These are phyloP conservation scores for Onychomys arenicola DNA, from an alignment of 2,797 vertebrate genomes.

Conservation along the genomic window DNA sequence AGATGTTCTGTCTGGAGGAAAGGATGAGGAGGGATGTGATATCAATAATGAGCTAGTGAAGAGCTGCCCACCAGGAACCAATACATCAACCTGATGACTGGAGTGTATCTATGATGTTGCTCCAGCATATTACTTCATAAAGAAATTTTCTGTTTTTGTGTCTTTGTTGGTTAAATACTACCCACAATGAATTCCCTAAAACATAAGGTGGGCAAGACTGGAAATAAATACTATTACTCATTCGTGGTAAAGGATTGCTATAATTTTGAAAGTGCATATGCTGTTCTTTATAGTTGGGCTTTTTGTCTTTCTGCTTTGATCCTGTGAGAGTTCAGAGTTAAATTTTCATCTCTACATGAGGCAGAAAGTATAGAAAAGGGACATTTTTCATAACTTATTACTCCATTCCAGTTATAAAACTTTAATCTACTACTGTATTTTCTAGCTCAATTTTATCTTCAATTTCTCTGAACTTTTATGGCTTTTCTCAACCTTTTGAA, in stretches of 20 bases:
- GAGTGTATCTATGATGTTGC: neutral
- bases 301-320: neutral
- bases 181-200: neutral
- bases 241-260: neutral
- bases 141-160: neutral
- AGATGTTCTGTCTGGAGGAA: neutral
- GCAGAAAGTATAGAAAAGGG: neutral
- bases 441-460: neutral
- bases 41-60: neutral
- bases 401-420: neutral
- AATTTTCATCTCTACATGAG: neutral
- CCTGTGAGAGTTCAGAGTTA: neutral
- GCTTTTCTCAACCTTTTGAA: neutral
- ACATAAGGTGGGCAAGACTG: neutral
- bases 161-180: neutral
- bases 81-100: neutral
- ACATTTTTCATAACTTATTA: constrained; percentile 29
- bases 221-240: neutral
- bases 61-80: neutral
- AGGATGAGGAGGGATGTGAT: fast-evolving
- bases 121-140: neutral
- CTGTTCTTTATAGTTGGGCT: neutral
- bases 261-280: neutral
- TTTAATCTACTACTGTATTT: constrained; percentile 6
- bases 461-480: constrained; percentile 1